Base-by-base conservation (phyloP, 2,888 invertebrate genomes). In the Pharmacophagus antenor region DNA sequence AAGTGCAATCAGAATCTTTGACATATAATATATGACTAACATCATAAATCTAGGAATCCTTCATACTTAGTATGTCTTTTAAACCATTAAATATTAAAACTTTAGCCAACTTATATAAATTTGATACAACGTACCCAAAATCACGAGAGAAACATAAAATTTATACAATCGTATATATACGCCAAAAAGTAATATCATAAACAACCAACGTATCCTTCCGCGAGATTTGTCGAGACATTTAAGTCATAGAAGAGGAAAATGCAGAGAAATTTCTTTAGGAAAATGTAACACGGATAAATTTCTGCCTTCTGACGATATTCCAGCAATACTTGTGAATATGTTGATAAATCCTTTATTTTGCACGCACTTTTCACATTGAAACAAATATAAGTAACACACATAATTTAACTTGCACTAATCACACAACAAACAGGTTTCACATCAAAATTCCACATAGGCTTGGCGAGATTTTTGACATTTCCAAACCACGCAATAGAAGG, bases 251-350 rank as follows among this genome's bases (percentile, higher is more conserved):
- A 83, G 74, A 75, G 72, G 71, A 70, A 73, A 77, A 76, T 70
- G 72, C 72, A 79, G 73, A 79, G 41, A 81, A 81, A 80, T 77
- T 79, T 74, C 76, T 69, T 70, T 70, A 72, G 72, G 76, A 77
- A 83, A 83, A 83, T 82, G 84, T 82, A 79, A 77, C 77, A 78
- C 76, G 80, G 82, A 84, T 83, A 84, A 85, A 77, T 77, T 75
- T 70, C 76, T 69, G 77, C 73, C 76, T 73, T 72, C 77, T 74
- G 76, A 79, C 82, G 81, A 79, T 84, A 81, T 84, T 87, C 77
- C 81, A 71, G 80, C 75, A 62, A 64, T 68, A 67, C 64, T 62
- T 49, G 63, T 63, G 60, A 65, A 68, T 73, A 76, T 81, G 73
- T 74, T 73, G 70, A 73, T 75, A 77, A 78, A 76, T 70, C 72